phyloP scores from a whole-genome alignment of 2,113 vertebrate species.

The Amphiprion percula region DNA sequence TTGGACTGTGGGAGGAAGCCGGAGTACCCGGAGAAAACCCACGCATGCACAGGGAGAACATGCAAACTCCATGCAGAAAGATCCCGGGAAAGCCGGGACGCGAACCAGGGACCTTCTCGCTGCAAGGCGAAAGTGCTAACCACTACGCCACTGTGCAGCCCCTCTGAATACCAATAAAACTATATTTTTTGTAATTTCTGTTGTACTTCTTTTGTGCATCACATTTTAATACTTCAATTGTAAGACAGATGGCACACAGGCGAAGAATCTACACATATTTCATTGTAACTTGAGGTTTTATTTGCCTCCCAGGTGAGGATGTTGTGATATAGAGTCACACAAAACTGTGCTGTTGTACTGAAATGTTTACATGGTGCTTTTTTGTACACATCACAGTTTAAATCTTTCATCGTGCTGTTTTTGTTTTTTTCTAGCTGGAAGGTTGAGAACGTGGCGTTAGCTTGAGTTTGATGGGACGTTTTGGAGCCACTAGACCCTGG shows the following conservation, averaged over 20 bases:
- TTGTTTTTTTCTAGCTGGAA: background rate
- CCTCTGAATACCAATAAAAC: too few species aligned
- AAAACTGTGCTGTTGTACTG: background rate
- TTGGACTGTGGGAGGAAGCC: too few species aligned
- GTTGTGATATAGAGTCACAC: background rate
- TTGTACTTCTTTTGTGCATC: too few species aligned
- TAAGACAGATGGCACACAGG: background rate
- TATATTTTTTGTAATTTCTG: too few species aligned
- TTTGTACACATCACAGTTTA: background rate
- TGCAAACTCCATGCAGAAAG: too few species aligned
- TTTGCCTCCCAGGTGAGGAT: background rate
- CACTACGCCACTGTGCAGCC: too few species aligned
- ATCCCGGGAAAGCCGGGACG: too few species aligned
- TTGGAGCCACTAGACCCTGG: slow-evolving; percentile 71
- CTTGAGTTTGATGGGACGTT: slow-evolving; percentile 85
- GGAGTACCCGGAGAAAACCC: too few species aligned
- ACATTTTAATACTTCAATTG: background rate
- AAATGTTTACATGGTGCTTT: background rate
- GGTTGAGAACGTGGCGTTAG: slow-evolving; percentile 72
- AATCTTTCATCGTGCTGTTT: background rate
- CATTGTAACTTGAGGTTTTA: background rate
- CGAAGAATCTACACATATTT: background rate
- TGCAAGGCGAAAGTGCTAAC: too few species aligned
- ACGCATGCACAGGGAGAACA: too few species aligned
- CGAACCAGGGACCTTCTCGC: too few species aligned